A percentile compares a stretch with the other conserved stretches of the same genome.
These are phyloP conservation scores for Julus scandinavius DNA, from an alignment of 2,888 invertebrate genomes.

Conservation along the genomic window DNA sequence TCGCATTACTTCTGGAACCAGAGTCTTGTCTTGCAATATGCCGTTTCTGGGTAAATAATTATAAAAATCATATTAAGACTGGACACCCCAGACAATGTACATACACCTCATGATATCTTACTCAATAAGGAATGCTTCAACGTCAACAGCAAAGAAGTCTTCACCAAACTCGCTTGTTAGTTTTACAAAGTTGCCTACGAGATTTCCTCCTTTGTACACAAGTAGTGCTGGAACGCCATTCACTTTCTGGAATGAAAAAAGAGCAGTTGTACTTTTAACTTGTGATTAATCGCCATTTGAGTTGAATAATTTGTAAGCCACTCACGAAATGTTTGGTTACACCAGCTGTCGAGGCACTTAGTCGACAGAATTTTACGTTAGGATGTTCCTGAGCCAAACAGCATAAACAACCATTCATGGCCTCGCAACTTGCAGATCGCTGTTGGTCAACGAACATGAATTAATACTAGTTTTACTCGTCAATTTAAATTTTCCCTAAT, in stretches of 20 bases:
- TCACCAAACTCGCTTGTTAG: slow-evolving; percentile 87
- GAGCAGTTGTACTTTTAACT: background rate
- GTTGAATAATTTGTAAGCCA: slow-evolving; percentile 51
- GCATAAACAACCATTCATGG: slow-evolving; percentile 86
- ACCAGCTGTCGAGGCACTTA: slow-evolving; percentile 82
- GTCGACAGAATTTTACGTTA: slow-evolving; percentile 88
- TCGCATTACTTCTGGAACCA: slow-evolving; percentile 54
- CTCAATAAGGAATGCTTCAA: slow-evolving; percentile 90
- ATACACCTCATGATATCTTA: slow-evolving; percentile 60
- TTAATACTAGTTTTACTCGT: background rate
- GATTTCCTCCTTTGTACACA: slow-evolving; percentile 87
- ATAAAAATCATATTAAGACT: too few species aligned
- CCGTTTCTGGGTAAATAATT: slow-evolving; percentile 48
- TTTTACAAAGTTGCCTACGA: slow-evolving; percentile 92
- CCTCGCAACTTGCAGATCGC: slow-evolving; percentile 65
- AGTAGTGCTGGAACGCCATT: slow-evolving; percentile 92
- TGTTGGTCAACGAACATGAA: slow-evolving; percentile 58
- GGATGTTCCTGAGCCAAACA: slow-evolving; percentile 82
- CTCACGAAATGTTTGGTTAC: slow-evolving; percentile 82
- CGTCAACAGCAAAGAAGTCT: slow-evolving; percentile 89
- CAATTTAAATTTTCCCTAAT: background rate
- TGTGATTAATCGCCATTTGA: background rate
- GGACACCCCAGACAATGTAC: too few species aligned
- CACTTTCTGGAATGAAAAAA: slow-evolving; percentile 68
- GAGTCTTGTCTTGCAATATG: slow-evolving; percentile 53